Base-by-base conservation (phyloP, 2,113 vertebrate species). In the Pedionomus torquatus region DNA sequence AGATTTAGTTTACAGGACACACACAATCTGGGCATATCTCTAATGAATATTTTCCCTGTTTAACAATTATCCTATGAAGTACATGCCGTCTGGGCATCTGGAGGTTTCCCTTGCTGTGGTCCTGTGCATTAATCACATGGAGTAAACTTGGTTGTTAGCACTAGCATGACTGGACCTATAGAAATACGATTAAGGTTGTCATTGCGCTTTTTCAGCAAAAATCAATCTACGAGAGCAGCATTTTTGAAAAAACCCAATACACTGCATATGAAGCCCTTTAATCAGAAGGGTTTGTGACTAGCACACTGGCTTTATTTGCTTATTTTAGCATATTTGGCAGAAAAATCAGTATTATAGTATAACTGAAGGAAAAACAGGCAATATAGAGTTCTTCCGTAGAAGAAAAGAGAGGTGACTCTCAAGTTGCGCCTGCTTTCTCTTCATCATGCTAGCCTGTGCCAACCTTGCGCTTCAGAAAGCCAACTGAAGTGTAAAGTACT, bases 271-370 rank as follows among this genome's bases (percentile, higher is more conserved):
- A 80, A 93, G 46, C 43, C 43, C 52, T 78, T 96, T 79, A 74
- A 91, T 90, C 83, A 83, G 69, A 83, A 74, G 37, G 30, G 63
- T 79, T 76, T 93, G 49, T 80, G 61, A 74, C 46, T 20, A 58
- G 49, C 49, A 44, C 43, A 14, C 74, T 46, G 37, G 10, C 55
- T 79, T 89, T 94, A 79, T 95, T 95, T 95, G 78, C 61, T 95
- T 93, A 84, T 85, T 87, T 95, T 79, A 87, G 72, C 49, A 61
- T 79, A 39, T 95, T 87, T 95, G 83, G 61, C 89, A 94, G 86
- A 82, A 85, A 58, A 89, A 87, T 80, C 83, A 82, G 63, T 92
- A 77, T 72, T 41, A 11, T 21, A 86, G 14, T 83, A 24, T 76
- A 91, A 90, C 70, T 97, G 49, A 58, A 75, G 68, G 90, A 64